These are phyloP conservation scores for Columba livia DNA, from an alignment of 2,113 vertebrate genomes.

Conservation along the genomic window DNA sequence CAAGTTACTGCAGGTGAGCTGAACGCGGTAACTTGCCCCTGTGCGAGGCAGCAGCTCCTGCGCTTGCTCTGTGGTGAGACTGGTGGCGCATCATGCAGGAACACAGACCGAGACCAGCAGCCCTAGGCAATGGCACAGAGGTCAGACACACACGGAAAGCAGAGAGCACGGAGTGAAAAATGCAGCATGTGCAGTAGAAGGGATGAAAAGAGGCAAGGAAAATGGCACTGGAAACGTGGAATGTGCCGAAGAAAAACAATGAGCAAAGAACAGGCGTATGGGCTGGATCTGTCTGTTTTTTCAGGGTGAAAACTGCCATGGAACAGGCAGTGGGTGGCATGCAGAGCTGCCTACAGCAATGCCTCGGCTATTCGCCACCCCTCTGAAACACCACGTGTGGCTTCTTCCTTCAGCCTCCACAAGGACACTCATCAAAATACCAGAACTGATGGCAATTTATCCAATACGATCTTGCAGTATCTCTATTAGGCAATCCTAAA, in stretches of 20 bases:
- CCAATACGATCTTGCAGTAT: background rate
- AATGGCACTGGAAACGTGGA: background rate
- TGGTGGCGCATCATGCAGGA: background rate
- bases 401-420: background rate
- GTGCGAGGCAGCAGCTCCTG: slow-evolving; percentile 61
- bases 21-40: slow-evolving; percentile 50
- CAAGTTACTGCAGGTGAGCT: slow-evolving; percentile 49
- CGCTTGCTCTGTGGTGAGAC: background rate
- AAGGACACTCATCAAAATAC: background rate
- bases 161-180: background rate
- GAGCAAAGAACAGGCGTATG: background rate
- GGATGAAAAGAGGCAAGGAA: background rate
- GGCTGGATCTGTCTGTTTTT: background rate
- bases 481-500: background rate
- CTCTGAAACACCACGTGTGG: background rate
- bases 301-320: background rate
- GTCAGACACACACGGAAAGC: background rate
- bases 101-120: background rate
- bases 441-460: background rate
- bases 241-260: background rate
- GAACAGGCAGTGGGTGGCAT: background rate
- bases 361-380: background rate
- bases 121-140: background rate
- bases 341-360: background rate
- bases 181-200: background rate